Conservation (phyloP, 2,888 invertebrate genomes). For the Neoitamus cyanurus region DNA sequence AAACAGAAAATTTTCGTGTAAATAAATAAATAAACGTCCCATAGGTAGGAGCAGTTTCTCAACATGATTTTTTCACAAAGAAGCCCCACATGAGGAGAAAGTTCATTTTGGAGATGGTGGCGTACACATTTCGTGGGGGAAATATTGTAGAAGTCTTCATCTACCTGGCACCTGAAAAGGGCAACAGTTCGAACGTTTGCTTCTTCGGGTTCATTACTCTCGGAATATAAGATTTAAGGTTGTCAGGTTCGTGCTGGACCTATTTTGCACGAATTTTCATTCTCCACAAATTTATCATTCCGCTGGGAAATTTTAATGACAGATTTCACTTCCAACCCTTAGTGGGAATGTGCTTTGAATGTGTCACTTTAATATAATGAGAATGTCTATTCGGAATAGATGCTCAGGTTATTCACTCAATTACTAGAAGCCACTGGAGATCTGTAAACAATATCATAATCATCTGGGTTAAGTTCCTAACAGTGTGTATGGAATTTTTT, state of each 20-base stretch:
- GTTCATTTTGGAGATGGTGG: not conserved
- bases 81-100: not conserved
- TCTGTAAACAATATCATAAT: no score
- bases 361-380: not conserved
- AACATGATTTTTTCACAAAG: not conserved
- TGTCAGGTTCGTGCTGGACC: not conserved
- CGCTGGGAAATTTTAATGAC: not conserved
- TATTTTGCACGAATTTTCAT: not conserved
- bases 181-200: not conserved
- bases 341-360: not conserved
- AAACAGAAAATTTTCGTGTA: not conserved
- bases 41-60: not conserved
- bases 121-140: not conserved
- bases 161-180: not conserved
- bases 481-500: not conserved
- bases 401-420: not conserved
- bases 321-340: not conserved
- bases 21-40: not conserved
- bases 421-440: not conserved
- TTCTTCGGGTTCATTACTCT: not conserved
- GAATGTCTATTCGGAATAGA: not conserved
- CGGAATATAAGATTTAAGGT: not conserved
- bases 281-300: not conserved
- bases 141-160: not conserved
- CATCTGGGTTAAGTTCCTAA: no score